Base-by-base conservation (phyloP, 2,888 invertebrate genomes). In the Malthinus flaveolus region DNA sequence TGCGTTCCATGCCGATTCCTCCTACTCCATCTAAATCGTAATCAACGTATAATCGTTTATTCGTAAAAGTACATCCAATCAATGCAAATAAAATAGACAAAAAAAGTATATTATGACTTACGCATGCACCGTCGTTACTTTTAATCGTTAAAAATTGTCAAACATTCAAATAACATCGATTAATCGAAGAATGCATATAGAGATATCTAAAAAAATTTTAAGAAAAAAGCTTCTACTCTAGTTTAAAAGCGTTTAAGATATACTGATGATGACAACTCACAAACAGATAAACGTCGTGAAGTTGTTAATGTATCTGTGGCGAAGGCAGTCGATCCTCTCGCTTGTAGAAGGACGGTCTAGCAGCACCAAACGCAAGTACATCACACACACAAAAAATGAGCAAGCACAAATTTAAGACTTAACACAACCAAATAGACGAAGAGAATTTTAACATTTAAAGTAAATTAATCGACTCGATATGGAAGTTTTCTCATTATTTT, bases 11-110 rank as follows among this genome's bases (percentile, higher is more conserved):
- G 73, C 81, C 84, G 70, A 73, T 86, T 89, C 74, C 90, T 85
- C 73, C 92, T 87, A 79, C 90, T 91, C 93, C 93, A 93, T 83
- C 93, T 92, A 79, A 39, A 78, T 67, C 65, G 63, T 54, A 42
- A 32, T 56, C 58, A 32, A 32, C 33, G 13, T 48, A 39, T 23
- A 54, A 59, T 33, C 15, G 46, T 11, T 5, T 31, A 23, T 23
- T 23, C 23, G 23, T 36, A n/a, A 35, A 50, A 3, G 35, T 47
- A 35, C 32, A 49, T 32, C 34, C 37, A 32, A 31, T 36, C 47
- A 31, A 15, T 13, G 45, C 49, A 49, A 49, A 50, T 49, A 50
- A 56, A 56, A 39, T 37, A 15, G 48, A 49, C 32, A 51, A 39
- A 23, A n/a, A 47, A 13, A 23, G 34, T 44, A 49, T 50, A 61